Evolutionary conservation across 2,797 vertebrate species (phyloP), one percentile per base, ranked within the genome.

Genomic region (Diplodus sargus): DNA sequence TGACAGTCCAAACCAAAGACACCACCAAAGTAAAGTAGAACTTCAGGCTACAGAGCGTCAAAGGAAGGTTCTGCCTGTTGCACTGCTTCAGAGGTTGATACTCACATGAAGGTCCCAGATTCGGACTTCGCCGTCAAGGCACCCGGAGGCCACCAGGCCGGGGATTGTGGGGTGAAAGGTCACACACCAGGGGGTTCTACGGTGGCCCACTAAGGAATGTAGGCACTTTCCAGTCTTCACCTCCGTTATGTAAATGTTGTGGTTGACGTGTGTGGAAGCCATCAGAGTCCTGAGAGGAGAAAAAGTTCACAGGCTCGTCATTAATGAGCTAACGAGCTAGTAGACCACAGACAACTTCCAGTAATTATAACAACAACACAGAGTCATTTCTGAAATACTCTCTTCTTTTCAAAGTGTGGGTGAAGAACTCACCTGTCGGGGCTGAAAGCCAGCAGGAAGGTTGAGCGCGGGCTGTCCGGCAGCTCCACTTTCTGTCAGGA

Each of bases 41-140:
- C 39, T 10, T 2, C 39, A 11, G 10, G 39, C 39, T 39, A 8
- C 39, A 39, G 9, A 9, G 39, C 10, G 39, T 65, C 70, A 54
- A 10, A 23, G 14, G 23, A 42, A 54, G 17, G 42, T 6, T n/a
- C 12, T n/a, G 18, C 10, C 20, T 42, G 34, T 14, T 45, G 20
- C 16, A 1, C 17, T 5, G 2, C 48, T 1, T 39, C 70, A 48
- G 14, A 57, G 25, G 11, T 0, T 3, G 0, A 0, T n/a, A 96
- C 98, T 97, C 95, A 99, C 98, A 1, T 99, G 98, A 80, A 99
- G 95, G 95, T 99, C 98, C 98, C 98, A 99, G 91, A 99, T 99
- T 74, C 98, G 97, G 92, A 99, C 98, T 92, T 99, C 98, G 61
- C 98, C 98, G 79, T 99, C 98, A 79, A 99, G 96, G 94, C 98